phyloP scores from a whole-genome alignment of 2,888 invertebrate species.

The Scaptomyza cyrtandrae region DNA sequence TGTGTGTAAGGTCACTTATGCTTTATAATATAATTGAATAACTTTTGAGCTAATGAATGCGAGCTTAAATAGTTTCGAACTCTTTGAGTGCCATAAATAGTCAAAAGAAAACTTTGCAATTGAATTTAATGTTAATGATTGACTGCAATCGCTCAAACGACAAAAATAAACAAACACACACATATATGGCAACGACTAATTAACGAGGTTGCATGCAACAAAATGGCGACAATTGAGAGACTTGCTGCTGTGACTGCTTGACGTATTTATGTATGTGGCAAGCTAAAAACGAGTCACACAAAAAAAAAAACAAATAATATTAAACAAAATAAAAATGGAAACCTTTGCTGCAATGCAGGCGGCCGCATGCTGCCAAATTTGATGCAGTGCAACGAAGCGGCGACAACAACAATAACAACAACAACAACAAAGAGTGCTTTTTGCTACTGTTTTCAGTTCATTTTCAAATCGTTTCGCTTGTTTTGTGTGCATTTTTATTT shows the following conservation, averaged over 20 bases:
- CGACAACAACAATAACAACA: constrained; percentile 32
- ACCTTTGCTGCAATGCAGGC: constrained; percentile 52
- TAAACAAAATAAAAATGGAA: constrained; percentile 32
- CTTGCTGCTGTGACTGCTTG: constrained; percentile 17
- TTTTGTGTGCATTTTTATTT: constrained; percentile 75
- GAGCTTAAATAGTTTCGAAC: neutral
- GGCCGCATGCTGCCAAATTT: constrained; percentile 44
- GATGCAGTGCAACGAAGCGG: constrained; percentile 69
- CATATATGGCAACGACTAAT: constrained; percentile 49
- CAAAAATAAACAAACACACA: neutral
- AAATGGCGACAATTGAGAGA: constrained; percentile 57
- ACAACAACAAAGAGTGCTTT: constrained; percentile 39
- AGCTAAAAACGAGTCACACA: constrained; percentile 14
- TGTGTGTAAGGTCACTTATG: neutral
- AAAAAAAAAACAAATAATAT: neutral
- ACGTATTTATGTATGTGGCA: constrained; percentile 33
- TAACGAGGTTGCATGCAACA: constrained; percentile 55
- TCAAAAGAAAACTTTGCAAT: constrained; percentile 40
- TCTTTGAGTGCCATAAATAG: constrained; percentile 39
- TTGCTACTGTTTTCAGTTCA: constrained; percentile 75
- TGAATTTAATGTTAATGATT: constrained; percentile 70
- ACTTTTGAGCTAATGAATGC: constrained; percentile 1
- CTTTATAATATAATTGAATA: neutral
- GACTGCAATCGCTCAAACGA: constrained; percentile 35
- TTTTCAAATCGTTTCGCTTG: constrained; percentile 72